A percentile compares a stretch with the other conserved stretches of the same genome.
phyloP scores from a whole-genome alignment of 2,113 vertebrate genomes.

The Sterrhoptilus dennistouni region DNA sequence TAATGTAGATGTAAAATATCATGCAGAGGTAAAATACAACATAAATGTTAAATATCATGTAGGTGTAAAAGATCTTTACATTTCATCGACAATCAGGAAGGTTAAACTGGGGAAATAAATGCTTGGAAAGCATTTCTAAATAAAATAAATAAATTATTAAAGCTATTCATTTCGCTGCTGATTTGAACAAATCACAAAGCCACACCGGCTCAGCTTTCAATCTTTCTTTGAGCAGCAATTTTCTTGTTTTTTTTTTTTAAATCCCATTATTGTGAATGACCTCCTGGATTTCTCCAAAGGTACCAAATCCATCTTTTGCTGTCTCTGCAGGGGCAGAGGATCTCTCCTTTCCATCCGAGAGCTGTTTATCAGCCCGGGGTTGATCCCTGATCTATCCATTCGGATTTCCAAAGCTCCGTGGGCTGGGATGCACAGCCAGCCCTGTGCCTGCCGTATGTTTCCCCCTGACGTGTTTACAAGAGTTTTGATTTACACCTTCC shows the following conservation, averaged over 20 bases:
- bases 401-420: slow-evolving; percentile 13
- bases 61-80: background rate
- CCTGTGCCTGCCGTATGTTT: slow-evolving; percentile 75
- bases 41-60: background rate
- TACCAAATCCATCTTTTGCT: background rate
- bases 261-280: fast-evolving
- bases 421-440: slow-evolving; percentile 2
- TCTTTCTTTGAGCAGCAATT: background rate
- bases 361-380: slow-evolving; percentile 42
- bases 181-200: background rate
- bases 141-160: background rate
- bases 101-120: background rate
- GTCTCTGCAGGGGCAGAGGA: background rate
- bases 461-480: slow-evolving; percentile 85
- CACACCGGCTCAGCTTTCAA: fast-evolving
- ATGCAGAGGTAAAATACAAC: background rate
- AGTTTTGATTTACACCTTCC: slow-evolving; percentile 91
- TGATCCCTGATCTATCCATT: slow-evolving; percentile 67
- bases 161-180: fast-evolving
- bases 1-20: background rate
- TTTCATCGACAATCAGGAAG: background rate
- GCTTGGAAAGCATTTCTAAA: background rate
- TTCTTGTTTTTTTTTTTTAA: background rate
- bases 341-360: background rate
- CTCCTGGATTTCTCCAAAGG: background rate